A percentile compares a stretch with the other conserved stretches of the same genome.
These are phyloP conservation scores for Oenanthe melanoleuca DNA, from an alignment of 2,113 vertebrate species.

Conservation along the genomic window DNA sequence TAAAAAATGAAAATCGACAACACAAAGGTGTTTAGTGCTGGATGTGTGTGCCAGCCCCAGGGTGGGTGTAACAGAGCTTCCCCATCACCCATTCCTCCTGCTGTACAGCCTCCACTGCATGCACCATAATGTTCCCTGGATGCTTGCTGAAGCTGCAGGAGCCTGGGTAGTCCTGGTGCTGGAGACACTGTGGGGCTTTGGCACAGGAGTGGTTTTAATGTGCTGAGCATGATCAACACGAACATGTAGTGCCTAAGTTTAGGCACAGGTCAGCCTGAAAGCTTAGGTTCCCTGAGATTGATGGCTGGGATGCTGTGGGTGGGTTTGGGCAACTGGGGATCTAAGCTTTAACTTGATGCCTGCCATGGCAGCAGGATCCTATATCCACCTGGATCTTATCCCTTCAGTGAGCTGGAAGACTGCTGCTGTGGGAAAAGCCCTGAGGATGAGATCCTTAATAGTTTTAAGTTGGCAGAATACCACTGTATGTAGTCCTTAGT, in stretches of 20 bases:
- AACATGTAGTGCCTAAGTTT: not conserved
- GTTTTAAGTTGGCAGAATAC: not conserved
- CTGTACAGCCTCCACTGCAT: not conserved
- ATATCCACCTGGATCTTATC: not conserved
- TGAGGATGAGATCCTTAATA: not conserved
- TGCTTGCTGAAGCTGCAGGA: not conserved
- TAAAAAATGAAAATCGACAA: accelerated
- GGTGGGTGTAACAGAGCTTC: not conserved
- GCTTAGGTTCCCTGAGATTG: not conserved
- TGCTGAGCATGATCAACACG: not conserved
- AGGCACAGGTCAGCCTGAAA: not conserved
- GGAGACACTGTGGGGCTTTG: not conserved
- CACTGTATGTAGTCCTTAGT: not conserved
- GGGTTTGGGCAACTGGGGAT: not conserved
- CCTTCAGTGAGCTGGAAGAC: not conserved
- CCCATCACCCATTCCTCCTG: not conserved
- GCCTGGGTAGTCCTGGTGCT: not conserved
- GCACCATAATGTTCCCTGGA: accelerated
- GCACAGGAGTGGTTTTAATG: not conserved
- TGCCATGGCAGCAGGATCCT: not conserved
- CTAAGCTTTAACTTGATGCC: not conserved
- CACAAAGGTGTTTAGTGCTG: not conserved
- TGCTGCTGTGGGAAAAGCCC: not conserved
- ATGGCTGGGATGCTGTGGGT: not conserved
- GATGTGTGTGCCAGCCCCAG: not conserved